Evolutionary conservation across 2,888 invertebrate species (phyloP), one percentile per base, ranked within the genome.

Genomic region (Eupithecia subfuscata): DNA sequence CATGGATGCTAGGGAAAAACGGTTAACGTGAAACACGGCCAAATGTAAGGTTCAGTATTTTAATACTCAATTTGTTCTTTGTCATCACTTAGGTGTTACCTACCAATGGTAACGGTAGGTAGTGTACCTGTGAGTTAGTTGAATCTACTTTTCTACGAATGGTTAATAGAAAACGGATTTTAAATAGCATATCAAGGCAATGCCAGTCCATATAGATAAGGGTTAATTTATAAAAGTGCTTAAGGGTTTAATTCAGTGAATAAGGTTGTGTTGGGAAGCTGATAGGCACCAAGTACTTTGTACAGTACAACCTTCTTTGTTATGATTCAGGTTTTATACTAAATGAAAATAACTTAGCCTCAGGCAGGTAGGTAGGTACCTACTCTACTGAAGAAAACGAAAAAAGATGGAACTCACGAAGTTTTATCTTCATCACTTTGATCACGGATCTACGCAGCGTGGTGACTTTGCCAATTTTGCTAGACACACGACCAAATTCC

Each of bases 341-440:
- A 22, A 56, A 56, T 11, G 22, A 56, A 56, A 8, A 56, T 22
- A n/a, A 22, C 56, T 7, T 56, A 22, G 22, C 56, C 11, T 56
- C n/a, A 56, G 22, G 56, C 11, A 52, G 52, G 52, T 56, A 52
- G n/a, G 22, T 12, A 52, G 52, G 52, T 56, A 52, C 8, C 11
- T 12, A 56, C 56, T 56, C 22, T 56, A 4, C n/a, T 22, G 4
- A 37, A n/a, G 18, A 18, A 37, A 65, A 30, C 34, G 34, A 18
- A 30, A 30, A 14, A 30, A 16, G 30, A 30, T 65, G 65, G 18
- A 86, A 92, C 95, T 94, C 83, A 95, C 95, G 95, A 89, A 95
- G 87, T 90, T 94, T 94, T 85, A 95, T 95, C 91, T 95, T 95
- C 95, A 95, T 95, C 85, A 95, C 94, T 91, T 93, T 94, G 84